Conservation (phyloP, 2,113 vertebrate species). For the Pongo abelii region DNA sequence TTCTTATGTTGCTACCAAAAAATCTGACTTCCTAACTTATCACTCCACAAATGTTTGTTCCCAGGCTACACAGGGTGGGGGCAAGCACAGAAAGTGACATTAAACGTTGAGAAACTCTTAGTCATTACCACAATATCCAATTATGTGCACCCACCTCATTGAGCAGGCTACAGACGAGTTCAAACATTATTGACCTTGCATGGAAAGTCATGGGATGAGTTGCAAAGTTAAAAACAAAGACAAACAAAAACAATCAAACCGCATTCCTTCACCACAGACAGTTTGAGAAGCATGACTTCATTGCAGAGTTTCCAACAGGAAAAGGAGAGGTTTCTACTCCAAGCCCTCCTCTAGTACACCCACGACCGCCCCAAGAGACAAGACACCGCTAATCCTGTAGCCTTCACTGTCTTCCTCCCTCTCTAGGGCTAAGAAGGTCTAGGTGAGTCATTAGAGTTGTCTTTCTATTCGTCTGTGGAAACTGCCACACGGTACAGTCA, state of each 20-base stretch:
- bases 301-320: not conserved
- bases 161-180: not conserved
- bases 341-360: not conserved
- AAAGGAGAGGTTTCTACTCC: not conserved
- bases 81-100: not conserved
- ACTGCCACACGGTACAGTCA: no score
- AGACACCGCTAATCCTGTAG: not conserved
- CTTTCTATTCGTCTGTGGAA: not conserved
- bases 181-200: not conserved
- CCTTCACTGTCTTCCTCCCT: not conserved
- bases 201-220: not conserved
- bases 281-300: not conserved
- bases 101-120: not conserved
- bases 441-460: not conserved
- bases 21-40: not conserved
- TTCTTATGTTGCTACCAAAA: not conserved
- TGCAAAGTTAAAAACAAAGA: not conserved
- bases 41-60: not conserved
- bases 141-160: not conserved
- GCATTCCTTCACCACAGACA: not conserved
- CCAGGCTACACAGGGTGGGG: not conserved
- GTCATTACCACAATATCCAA: not conserved
- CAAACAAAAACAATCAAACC: not conserved
- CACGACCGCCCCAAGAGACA: accelerated
- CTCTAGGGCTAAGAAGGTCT: not conserved